Conservation (phyloP, 2,797 vertebrate genomes). For the Melanotaenia parkinsoni region DNA sequence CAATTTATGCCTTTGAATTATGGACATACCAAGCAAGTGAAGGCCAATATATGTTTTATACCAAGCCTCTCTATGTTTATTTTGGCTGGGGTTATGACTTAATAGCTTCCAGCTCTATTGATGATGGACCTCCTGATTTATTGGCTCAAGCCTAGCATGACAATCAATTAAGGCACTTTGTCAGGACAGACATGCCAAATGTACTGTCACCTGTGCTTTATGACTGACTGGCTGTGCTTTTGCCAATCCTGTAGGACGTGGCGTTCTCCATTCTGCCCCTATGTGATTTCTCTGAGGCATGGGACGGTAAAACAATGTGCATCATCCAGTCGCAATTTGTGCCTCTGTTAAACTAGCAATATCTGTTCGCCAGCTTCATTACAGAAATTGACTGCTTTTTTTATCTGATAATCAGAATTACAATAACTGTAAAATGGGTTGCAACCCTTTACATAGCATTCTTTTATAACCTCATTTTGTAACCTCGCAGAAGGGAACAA, state of each 20-base stretch:
- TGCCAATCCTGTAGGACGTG: constrained; percentile 34
- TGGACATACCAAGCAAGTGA: constrained; percentile 71
- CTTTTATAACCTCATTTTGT: constrained; percentile 61
- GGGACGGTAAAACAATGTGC: constrained; percentile 53
- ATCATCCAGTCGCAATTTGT: constrained; percentile 42
- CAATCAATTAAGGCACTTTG: constrained; percentile 72
- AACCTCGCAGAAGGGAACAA: constrained; percentile 54
- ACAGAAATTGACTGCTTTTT: constrained; percentile 39
- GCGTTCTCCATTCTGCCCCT: constrained; percentile 21
- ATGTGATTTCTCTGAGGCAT: constrained; percentile 45
- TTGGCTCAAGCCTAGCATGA: constrained; percentile 52
- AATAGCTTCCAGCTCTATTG: constrained; percentile 76
- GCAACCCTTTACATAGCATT: constrained; percentile 32
- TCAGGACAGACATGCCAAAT: constrained; percentile 53
- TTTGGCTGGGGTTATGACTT: constrained; percentile 79
- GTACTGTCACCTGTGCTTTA: constrained; percentile 74
- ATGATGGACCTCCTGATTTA: constrained; percentile 82
- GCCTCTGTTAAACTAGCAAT: constrained; percentile 16
- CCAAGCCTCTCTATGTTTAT: constrained; percentile 73
- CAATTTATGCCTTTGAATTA: constrained; percentile 81
- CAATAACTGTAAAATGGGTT: constrained; percentile 47
- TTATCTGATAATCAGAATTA: constrained; percentile 55
- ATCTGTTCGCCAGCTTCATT: constrained; percentile 42
- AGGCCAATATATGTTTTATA: constrained; percentile 84
- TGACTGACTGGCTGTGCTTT: constrained; percentile 40